phyloP scores from a whole-genome alignment of 2,888 invertebrate genomes.

The Limnephilus marmoratus region DNA sequence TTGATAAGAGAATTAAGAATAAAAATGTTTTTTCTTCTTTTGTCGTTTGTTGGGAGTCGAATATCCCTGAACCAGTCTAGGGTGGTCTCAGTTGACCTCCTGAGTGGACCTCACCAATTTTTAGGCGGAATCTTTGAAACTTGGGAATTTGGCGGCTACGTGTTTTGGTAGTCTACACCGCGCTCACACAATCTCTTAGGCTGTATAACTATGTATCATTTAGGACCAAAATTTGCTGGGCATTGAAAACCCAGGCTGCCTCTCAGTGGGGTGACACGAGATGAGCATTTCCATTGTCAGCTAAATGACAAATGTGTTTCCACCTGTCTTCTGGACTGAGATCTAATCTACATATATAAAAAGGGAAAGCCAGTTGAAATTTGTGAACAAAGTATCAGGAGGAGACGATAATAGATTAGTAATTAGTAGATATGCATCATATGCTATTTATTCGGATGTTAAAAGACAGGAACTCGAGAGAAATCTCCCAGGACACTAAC shows the following conservation, averaged over 20 bases:
- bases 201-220: no score
- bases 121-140: no score
- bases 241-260: background rate
- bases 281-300: background rate
- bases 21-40: background rate
- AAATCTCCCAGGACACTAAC: background rate
- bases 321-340: background rate
- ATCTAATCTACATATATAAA: no score
- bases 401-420: no score
- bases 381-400: background rate
- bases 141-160: no score
- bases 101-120: no score
- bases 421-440: no score
- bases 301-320: background rate
- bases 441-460: background rate
- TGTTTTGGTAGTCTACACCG: no score
- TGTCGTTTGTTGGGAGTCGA: background rate
- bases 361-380: background rate
- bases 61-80: background rate
- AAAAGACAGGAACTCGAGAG: background rate
- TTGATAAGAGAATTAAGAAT: background rate
- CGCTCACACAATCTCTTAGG: no score
- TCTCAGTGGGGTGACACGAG: background rate
- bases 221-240: no score
- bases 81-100: no score